Conservation (phyloP, 2,113 vertebrate genomes). For the Corythornis vintsioides region DNA sequence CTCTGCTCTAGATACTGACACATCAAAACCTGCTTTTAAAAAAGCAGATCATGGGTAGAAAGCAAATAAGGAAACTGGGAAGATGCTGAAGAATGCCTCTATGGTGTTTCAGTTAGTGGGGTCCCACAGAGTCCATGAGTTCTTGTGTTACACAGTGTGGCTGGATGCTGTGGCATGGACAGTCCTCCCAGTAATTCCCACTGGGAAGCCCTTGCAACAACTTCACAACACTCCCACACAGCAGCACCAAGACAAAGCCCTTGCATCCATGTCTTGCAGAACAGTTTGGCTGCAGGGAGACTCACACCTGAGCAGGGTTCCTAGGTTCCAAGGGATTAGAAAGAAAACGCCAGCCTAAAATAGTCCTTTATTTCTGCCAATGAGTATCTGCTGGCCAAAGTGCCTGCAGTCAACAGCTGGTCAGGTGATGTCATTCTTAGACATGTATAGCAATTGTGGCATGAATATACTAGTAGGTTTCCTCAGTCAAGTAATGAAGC, state of each 20-base stretch:
- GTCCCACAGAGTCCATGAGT: background rate
- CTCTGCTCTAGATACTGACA: background rate
- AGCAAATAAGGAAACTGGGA: background rate
- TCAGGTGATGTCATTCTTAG: background rate
- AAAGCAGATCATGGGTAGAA: background rate
- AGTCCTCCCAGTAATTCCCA: background rate
- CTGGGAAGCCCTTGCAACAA: background rate
- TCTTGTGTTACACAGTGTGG: fast-evolving
- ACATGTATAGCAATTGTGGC: background rate
- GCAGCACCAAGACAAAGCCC: background rate
- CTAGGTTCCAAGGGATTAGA: background rate
- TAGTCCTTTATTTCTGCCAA: background rate
- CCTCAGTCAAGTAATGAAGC: background rate
- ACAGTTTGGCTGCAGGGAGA: background rate
- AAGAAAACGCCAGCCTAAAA: background rate
- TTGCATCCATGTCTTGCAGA: background rate
- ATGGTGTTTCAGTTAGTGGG: background rate
- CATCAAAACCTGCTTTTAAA: background rate
- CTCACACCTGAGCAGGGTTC: background rate
- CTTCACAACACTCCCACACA: background rate
- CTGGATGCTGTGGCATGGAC: background rate
- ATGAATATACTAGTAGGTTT: background rate
- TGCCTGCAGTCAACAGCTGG: background rate
- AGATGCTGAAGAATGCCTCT: background rate
- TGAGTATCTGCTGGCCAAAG: background rate